Evolutionary conservation across 1,140 invertebrate genomes (phyloP).

Genomic region (Zaprionus tsacasi): DNA sequence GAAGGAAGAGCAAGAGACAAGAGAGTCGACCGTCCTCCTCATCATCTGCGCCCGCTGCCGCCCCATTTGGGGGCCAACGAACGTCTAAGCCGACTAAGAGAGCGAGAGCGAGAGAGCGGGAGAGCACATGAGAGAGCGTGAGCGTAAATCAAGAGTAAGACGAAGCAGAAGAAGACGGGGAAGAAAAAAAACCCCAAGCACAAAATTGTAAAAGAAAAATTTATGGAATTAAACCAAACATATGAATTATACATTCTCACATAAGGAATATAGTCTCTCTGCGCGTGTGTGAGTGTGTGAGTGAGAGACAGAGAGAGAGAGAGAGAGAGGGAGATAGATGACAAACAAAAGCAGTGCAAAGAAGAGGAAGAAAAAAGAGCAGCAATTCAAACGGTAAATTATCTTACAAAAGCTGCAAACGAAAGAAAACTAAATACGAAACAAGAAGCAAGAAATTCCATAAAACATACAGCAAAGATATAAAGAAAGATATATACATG

Average conservation of each 20-base stretch:
- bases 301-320: slow-evolving; percentile 10
- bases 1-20: slow-evolving; percentile 5
- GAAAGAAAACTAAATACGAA: slow-evolving; percentile 45
- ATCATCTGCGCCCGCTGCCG: slow-evolving; percentile 5
- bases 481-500: slow-evolving; percentile 16
- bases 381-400: slow-evolving; percentile 80
- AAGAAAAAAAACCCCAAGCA: slow-evolving; percentile 29
- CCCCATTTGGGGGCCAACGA: slow-evolving; percentile 68
- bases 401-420: slow-evolving; percentile 73
- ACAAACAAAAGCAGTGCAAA: slow-evolving; percentile 52
- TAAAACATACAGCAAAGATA: slow-evolving; percentile 9
- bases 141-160: slow-evolving; percentile 28
- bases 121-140: slow-evolving; percentile 25
- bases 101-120: slow-evolving; percentile 22
- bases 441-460: slow-evolving; percentile 46
- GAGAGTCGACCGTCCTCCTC: slow-evolving; percentile 19
- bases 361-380: slow-evolving; percentile 18
- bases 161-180: slow-evolving; percentile 14
- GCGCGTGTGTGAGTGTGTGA: slow-evolving; percentile 18
- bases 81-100: slow-evolving; percentile 70
- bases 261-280: slow-evolving; percentile 5
- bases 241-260: slow-evolving; percentile 65
- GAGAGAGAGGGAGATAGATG: slow-evolving; percentile 6
- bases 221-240: slow-evolving; percentile 75
- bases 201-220: slow-evolving; percentile 74